These are phyloP conservation scores for Vireo altiloquus DNA, from an alignment of 2,113 vertebrate genomes.

Conservation along the genomic window DNA sequence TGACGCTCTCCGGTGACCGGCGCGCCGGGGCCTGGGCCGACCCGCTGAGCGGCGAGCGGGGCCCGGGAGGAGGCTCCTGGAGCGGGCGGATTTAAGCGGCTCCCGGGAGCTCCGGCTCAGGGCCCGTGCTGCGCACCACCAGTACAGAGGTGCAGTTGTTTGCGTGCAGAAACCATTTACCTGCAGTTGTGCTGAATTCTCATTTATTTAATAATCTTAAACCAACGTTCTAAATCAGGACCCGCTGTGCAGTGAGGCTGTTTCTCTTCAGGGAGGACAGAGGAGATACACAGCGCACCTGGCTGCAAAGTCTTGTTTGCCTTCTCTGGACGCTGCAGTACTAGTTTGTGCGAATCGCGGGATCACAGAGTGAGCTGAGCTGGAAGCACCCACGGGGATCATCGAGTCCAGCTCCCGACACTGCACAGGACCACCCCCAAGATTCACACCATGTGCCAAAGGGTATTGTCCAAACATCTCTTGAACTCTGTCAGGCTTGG, in stretches of 20 bases:
- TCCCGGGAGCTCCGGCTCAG: not conserved
- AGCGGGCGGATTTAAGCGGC: too few species aligned
- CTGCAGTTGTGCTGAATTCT: not conserved
- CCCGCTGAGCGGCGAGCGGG: too few species aligned
- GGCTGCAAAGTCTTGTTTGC: too few species aligned
- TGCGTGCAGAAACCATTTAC: not conserved
- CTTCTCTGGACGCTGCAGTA: rapidly evolving
- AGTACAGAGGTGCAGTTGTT: not conserved
- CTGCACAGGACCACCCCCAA: not conserved
- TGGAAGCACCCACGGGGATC: not conserved
- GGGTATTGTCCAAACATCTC: rapidly evolving
- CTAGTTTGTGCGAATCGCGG: not conserved
- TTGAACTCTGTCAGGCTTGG: not conserved
- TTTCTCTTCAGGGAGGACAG: not conserved
- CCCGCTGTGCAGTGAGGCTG: not conserved
- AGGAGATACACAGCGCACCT: not conserved
- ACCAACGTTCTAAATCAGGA: not conserved
- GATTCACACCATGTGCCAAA: not conserved
- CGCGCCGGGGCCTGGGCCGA: not conserved
- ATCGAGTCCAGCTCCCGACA: not conserved
- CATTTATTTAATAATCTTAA: not conserved
- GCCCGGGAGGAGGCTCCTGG: not conserved
- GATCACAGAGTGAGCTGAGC: rapidly evolving
- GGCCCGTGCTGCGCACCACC: not conserved
- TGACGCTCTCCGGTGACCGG: too few species aligned